Base-by-base conservation (phyloP, 1,140 invertebrate species). In the Drosophila fuyamai region DNA sequence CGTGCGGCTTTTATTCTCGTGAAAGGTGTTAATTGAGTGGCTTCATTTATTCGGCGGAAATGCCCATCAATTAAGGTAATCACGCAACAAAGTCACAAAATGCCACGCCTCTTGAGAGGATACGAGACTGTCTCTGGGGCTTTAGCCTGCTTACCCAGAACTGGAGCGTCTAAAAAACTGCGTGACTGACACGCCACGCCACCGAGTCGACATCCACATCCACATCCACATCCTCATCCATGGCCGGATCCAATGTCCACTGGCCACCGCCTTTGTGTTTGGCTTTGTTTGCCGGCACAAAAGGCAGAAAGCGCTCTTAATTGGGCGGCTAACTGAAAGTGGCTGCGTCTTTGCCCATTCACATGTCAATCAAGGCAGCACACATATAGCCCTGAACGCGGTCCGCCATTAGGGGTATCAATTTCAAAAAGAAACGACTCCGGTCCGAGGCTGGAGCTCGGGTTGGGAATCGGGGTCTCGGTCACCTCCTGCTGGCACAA, bases 21-120 rank as follows among this genome's bases (percentile, higher is more conserved):
- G 84, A 89, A 89, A 89, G 85, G 84, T 89, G 84, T 89, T 89
- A 89, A 89, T 90, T 89, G 84, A 89, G 84, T 89, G 85, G 85
- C 84, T 89, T 89, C 84, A 89, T 89, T 89, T 90, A 80, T 65
- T 67, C 81, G 80, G 60, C 84, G 84, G 84, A 89, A 89, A 89
- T 89, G 84, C 84, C 84, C 84, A 89, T 89, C 84, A 89, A 89
- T 89, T 89, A 89, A 78, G 84, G 81, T 89, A 89, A 89, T 89
- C 84, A 89, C 84, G 84, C 84, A 89, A 89, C 85, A 84, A 89
- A 88, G 83, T 89, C 83, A 89, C 79, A 83, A 57, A 51, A 55
- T 57, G 84, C 80, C 80, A 77, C 70, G 75, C 82, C 82, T 66
- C 63, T 36, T 4, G 10, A 18, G 13, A 76, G 27, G 70, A 44